Evolutionary conservation across 1,140 invertebrate species (phyloP).

Genomic region (Papilio glaucus): DNA sequence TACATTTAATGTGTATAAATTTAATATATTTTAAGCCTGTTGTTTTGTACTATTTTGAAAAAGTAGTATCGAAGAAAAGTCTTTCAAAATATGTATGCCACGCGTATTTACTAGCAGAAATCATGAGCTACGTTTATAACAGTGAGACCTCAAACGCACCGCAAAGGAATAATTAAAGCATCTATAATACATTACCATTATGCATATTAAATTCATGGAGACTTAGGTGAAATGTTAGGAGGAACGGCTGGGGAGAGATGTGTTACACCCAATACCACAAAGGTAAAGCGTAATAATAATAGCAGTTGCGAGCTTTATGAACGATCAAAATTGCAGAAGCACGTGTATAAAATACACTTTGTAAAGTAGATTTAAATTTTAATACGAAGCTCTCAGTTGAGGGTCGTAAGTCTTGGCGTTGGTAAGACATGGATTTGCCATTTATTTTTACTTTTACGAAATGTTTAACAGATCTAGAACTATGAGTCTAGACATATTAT

Average conservation of each 20-base stretch:
- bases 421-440: slow-evolving; percentile 68
- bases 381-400: slow-evolving; percentile 81
- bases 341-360: slow-evolving; percentile 83
- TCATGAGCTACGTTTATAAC: slow-evolving; percentile 35
- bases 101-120: not conserved
- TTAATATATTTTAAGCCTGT: too few species aligned
- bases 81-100: not conserved
- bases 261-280: slow-evolving; percentile 78
- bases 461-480: not conserved
- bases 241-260: slow-evolving; percentile 66
- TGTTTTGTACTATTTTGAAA: too few species aligned
- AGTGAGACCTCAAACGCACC: slow-evolving; percentile 62
- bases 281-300: slow-evolving; percentile 79
- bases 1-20: too few species aligned
- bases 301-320: slow-evolving; percentile 80
- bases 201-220: slow-evolving; percentile 76
- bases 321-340: slow-evolving; percentile 82
- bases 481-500: too few species aligned
- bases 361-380: slow-evolving; percentile 84
- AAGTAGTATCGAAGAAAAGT: too few species aligned
- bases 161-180: slow-evolving; percentile 77
- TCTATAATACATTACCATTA: slow-evolving; percentile 79
- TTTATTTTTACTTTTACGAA: not conserved
- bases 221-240: slow-evolving; percentile 70
- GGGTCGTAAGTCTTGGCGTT: slow-evolving; percentile 77